Evolutionary conservation across 1,140 invertebrate species (phyloP).

Genomic region (Asbolus verrucosus): DNA sequence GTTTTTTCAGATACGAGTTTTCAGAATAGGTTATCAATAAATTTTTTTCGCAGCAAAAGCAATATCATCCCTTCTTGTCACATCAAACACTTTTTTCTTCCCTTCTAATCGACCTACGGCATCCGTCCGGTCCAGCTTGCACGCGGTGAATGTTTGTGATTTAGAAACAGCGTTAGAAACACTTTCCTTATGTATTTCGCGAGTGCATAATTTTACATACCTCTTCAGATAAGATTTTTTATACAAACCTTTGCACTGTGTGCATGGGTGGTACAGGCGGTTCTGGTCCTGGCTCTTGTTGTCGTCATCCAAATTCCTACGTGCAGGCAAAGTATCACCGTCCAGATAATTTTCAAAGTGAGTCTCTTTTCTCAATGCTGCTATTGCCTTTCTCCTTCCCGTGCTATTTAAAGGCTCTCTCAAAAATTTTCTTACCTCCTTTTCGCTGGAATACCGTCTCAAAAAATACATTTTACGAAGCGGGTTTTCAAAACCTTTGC

Average conservation of each 20-base stretch:
- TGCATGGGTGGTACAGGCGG: constrained; percentile 41
- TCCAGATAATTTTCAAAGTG: constrained; percentile 43
- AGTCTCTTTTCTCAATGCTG: constrained; percentile 24
- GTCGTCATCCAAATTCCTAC: background rate
- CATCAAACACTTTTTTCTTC: constrained; percentile 44
- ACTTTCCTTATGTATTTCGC: background rate
- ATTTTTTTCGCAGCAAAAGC: constrained; percentile 50
- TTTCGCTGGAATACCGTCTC: constrained; percentile 29
- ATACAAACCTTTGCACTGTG: constrained; percentile 45
- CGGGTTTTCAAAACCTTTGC: background rate
- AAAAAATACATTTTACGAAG: constrained; percentile 27
- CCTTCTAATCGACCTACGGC: constrained; percentile 37
- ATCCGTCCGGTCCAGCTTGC: constrained; percentile 24
- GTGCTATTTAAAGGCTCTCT: constrained; percentile 37
- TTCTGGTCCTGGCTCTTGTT: background rate
- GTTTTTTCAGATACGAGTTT: constrained; percentile 52
- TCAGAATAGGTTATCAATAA: constrained; percentile 46
- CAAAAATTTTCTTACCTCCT: constrained; percentile 34
- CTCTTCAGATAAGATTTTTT: constrained; percentile 40
- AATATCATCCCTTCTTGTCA: constrained; percentile 49
- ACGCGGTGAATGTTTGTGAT: constrained; percentile 40
- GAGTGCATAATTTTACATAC: constrained; percentile 39
- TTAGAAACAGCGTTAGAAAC: constrained; percentile 26
- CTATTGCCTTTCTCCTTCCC: constrained; percentile 31
- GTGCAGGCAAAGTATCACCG: background rate